Percentiles rank a stretch among this genome's conserved stretches.
These are phyloP conservation scores for Lethenteron reissneri DNA, from an alignment of 2,113 vertebrate genomes.

Conservation along the genomic window DNA sequence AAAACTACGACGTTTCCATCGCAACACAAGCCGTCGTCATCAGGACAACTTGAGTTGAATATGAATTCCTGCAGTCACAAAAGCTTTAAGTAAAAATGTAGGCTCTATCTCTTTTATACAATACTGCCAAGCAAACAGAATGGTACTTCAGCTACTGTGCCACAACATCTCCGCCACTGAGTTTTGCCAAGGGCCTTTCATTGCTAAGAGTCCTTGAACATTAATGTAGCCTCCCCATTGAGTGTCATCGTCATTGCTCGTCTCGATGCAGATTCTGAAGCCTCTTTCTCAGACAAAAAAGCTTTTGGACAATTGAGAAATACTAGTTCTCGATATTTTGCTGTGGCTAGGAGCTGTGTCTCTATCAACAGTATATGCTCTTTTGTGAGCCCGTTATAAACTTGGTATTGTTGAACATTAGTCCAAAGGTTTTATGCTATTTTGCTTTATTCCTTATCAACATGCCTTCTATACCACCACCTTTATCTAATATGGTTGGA, in stretches of 20 bases:
- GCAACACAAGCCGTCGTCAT: too few relatives aligned
- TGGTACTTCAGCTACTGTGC: slow-evolving; percentile 4
- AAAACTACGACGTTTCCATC: too few relatives aligned
- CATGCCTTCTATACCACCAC: neutral
- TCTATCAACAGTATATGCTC: neutral
- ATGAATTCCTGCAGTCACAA: too few relatives aligned
- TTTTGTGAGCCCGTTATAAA: neutral
- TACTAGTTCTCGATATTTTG: slow-evolving; percentile 1
- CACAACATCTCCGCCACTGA: neutral
- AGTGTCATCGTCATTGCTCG: slow-evolving; percentile 8
- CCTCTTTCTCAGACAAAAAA: slow-evolving; percentile 2
- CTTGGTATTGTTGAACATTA: neutral
- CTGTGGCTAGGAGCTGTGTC: neutral
- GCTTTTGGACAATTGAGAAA: neutral
- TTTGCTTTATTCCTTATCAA: slow-evolving; percentile 2
- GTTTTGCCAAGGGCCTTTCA: slow-evolving; percentile 2
- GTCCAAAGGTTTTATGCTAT: slow-evolving; percentile 8
- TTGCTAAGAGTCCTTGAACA: slow-evolving; percentile 3
- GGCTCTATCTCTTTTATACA: slow-evolving; percentile 6
- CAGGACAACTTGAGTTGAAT: too few relatives aligned
- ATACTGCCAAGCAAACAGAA: slow-evolving; percentile 3
- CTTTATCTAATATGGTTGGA: slow-evolving; percentile 2
- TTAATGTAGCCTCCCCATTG: slow-evolving; percentile 5
- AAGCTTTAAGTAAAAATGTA: neutral
- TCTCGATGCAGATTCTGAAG: neutral